Percentiles rank a stretch among this genome's conserved stretches.
Evolutionary conservation across 2,797 vertebrate species (phyloP).

Genomic region (Merluccius polli): DNA sequence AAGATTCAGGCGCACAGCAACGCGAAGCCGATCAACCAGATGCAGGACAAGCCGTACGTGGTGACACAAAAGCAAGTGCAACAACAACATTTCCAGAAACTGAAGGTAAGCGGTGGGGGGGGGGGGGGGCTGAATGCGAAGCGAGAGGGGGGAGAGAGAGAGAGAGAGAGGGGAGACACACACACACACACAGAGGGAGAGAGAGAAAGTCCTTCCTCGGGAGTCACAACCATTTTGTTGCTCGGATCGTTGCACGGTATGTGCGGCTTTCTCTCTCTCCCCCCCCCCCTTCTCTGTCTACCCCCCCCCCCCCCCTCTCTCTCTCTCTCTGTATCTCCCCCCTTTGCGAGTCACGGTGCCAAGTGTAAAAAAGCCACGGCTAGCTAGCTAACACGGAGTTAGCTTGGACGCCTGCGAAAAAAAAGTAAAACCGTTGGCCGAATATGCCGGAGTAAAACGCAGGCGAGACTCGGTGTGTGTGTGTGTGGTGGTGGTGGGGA

Average conservation of each 20-base stretch:
- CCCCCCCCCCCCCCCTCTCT: no score
- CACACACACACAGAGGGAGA: no score
- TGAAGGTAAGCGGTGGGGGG: slow-evolving; percentile 74
- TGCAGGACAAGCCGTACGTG: slow-evolving; percentile 80
- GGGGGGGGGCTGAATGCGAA: slow-evolving; percentile 47
- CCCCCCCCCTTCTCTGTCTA: no score
- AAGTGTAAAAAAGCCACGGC: slow-evolving; percentile 51
- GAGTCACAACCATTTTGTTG: slow-evolving; percentile 75
- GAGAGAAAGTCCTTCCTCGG: slow-evolving; percentile 42
- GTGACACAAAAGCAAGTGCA: slow-evolving; percentile 81
- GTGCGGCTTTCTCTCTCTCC: slow-evolving; percentile 28
- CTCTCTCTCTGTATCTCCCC: no score
- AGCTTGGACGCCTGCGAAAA: slow-evolving; percentile 63
- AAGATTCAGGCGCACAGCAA: slow-evolving; percentile 81
- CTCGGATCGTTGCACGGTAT: slow-evolving; percentile 47
- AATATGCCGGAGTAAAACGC: slow-evolving; percentile 31
- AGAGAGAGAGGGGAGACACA: no score
- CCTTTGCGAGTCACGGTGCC: slow-evolving; percentile 22
- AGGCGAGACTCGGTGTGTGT: slow-evolving; percentile 36
- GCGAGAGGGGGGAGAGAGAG: background rate
- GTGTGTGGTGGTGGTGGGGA: no score
- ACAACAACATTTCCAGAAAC: slow-evolving; percentile 85
- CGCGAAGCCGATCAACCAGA: slow-evolving; percentile 79
- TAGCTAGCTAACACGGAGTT: slow-evolving; percentile 60
- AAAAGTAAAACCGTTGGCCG: slow-evolving; percentile 49